Conservation (phyloP, 2,113 vertebrate species). For the Platysteira castanea region DNA sequence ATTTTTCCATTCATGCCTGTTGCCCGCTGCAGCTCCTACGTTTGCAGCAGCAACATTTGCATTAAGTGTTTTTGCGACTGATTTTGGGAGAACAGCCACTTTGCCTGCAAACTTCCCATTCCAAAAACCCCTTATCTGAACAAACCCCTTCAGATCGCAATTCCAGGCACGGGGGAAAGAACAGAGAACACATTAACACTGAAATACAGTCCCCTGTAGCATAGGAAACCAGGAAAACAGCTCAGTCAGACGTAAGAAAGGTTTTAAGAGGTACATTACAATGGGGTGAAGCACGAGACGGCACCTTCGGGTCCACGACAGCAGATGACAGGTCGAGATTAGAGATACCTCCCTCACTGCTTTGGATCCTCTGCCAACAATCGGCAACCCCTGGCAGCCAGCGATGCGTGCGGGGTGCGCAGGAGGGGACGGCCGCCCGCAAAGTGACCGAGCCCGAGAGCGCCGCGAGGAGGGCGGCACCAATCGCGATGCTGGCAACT, state of each 20-base stretch:
- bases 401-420: background rate
- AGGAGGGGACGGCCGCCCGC: background rate
- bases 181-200: background rate
- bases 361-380: background rate
- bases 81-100: background rate
- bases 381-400: fast-evolving
- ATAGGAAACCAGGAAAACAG: background rate
- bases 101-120: background rate
- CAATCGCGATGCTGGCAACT: background rate
- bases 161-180: background rate
- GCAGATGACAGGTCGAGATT: background rate
- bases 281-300: background rate
- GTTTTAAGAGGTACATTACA: background rate
- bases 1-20: background rate
- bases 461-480: background rate
- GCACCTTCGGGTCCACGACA: background rate
- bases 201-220: fast-evolving
- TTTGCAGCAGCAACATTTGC: background rate
- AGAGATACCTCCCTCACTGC: background rate
- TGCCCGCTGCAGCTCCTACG: background rate
- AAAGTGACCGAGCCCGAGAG: background rate
- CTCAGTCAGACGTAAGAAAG: background rate
- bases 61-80: background rate
- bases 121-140: background rate
- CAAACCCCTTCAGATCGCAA: background rate